A percentile compares a stretch with the other conserved stretches of the same genome.
Evolutionary conservation across 1,140 invertebrate genomes (phyloP).

Genomic region (Uloborus diversus): DNA sequence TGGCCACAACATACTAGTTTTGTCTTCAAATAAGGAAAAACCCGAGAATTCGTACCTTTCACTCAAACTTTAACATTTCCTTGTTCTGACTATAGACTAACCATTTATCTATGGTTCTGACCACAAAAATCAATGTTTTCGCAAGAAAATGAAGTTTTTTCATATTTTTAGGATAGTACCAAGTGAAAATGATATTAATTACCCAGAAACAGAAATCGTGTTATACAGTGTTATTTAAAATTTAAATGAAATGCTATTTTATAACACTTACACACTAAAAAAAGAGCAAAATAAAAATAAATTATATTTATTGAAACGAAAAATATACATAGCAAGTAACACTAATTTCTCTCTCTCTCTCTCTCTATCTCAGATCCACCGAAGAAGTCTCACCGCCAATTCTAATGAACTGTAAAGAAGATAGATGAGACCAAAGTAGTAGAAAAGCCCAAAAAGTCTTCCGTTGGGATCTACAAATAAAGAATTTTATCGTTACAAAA

Average conservation of each 20-base stretch:
- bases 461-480: constrained; percentile 29
- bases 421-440: constrained; percentile 10
- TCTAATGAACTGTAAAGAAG: constrained; percentile 12
- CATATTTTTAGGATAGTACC: too few species aligned
- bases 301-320: not conserved
- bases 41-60: too few species aligned
- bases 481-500: not conserved
- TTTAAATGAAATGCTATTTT: not conserved
- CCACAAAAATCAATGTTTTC: too few species aligned
- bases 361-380: constrained; percentile 7
- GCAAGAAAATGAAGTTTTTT: too few species aligned
- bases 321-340: not conserved
- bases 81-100: too few species aligned
- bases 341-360: not conserved
- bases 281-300: not conserved
- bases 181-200: not conserved
- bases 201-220: not conserved
- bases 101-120: too few species aligned
- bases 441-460: constrained; percentile 25
- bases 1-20: too few species aligned
- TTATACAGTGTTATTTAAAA: not conserved
- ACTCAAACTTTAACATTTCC: too few species aligned
- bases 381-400: constrained; percentile 7
- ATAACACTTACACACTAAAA: not conserved
- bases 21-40: too few species aligned